Percentiles rank a stretch among this genome's conserved stretches.
These are phyloP conservation scores for Australoheros facetus DNA, from an alignment of 2,797 vertebrate species.

Conservation along the genomic window DNA sequence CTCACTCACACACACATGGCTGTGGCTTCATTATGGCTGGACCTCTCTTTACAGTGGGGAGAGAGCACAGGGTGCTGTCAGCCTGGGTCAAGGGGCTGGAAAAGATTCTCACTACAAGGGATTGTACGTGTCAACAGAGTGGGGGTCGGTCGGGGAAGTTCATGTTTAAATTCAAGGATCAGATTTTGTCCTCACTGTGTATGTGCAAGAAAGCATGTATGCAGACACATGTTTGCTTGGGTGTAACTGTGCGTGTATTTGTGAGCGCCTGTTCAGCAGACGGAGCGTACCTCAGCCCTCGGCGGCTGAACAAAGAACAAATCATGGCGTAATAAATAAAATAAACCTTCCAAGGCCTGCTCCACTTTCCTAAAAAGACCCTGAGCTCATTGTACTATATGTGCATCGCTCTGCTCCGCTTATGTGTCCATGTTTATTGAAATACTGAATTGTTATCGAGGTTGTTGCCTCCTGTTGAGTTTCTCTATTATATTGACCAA, in stretches of 20 bases:
- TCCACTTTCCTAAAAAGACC: constrained; percentile 55
- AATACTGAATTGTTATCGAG: constrained; percentile 54
- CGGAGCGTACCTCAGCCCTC: constrained; percentile 22
- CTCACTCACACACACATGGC: constrained; percentile 23
- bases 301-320: constrained; percentile 51
- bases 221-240: not conserved
- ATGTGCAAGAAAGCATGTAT: constrained; percentile 5
- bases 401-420: not conserved
- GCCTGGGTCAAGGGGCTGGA: constrained; percentile 46
- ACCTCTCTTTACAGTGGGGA: constrained; percentile 43
- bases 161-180: constrained; percentile 33
- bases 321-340: constrained; percentile 65
- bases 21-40: constrained; percentile 62
- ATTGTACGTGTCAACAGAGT: not conserved
- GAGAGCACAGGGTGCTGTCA: constrained; percentile 47
- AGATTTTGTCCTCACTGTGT: constrained; percentile 24
- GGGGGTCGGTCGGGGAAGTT: constrained; percentile 14
- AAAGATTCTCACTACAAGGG: constrained; percentile 25
- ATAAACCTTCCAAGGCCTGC: constrained; percentile 59
- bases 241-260: not conserved
- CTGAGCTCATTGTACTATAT: constrained; percentile 58
- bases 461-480: constrained; percentile 55
- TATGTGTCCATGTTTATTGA: constrained; percentile 23
- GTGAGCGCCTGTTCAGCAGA: constrained; percentile 34
- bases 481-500: constrained; percentile 45